phyloP scores from a whole-genome alignment of 2,113 vertebrate species.

The Ancistrus triradiatus region DNA sequence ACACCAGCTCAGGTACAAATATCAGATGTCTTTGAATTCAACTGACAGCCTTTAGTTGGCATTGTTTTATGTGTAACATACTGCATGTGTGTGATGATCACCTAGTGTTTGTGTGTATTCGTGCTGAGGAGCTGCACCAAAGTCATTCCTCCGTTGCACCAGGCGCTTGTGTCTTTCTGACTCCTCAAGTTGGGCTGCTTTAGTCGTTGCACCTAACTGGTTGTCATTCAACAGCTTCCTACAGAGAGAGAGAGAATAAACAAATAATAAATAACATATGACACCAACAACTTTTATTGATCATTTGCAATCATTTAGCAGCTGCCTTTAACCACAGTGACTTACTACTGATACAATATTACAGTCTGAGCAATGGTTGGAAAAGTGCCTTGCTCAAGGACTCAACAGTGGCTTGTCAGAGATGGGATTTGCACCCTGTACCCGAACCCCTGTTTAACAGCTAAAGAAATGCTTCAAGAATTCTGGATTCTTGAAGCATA shows the following conservation, averaged over 20 bases:
- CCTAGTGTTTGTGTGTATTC: constrained; percentile 57
- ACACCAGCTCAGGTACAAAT: not conserved
- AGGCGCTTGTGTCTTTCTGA: constrained; percentile 84
- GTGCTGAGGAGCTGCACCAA: constrained; percentile 66
- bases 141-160: constrained; percentile 84
- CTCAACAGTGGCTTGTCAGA: too few species aligned
- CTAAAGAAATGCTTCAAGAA: too few species aligned
- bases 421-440: too few species aligned
- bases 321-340: too few species aligned
- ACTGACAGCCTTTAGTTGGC: not conserved
- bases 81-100: constrained; percentile 32
- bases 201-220: constrained; percentile 88
- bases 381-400: too few species aligned
- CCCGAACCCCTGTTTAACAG: too few species aligned
- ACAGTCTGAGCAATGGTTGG: too few species aligned
- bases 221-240: constrained; percentile 93
- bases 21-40: not conserved
- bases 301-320: too few species aligned
- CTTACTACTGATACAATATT: too few species aligned
- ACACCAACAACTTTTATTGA: too few species aligned
- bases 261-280: too few species aligned
- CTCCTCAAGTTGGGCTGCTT: constrained; percentile 91
- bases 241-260: not conserved
- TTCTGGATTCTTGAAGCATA: too few species aligned
- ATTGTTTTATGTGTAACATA: not conserved